Evolutionary conservation across 2,797 vertebrate species (phyloP).

Genomic region (Macropus fuliginosus): DNA sequence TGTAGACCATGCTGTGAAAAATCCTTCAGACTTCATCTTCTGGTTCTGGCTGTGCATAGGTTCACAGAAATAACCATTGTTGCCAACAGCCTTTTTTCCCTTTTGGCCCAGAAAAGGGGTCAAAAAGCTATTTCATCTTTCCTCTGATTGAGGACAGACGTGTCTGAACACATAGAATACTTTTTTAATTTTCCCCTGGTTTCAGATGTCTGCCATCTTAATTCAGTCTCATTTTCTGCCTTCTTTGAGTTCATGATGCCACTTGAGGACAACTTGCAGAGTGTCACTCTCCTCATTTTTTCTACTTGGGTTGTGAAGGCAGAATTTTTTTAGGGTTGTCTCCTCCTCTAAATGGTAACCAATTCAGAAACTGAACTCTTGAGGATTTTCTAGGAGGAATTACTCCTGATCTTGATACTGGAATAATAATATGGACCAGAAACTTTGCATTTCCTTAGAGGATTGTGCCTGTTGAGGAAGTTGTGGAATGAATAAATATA

Average conservation of each 20-base stretch:
- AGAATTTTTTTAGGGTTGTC: background rate
- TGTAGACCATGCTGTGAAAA: background rate
- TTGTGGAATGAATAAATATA: background rate
- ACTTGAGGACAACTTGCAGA: background rate
- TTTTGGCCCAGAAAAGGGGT: slow-evolving; percentile 8
- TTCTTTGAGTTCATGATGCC: background rate
- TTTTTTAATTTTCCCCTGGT: background rate
- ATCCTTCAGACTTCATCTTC: background rate
- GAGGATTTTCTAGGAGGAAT: background rate
- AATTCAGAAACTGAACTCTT: background rate
- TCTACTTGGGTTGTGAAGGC: background rate
- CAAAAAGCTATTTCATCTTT: background rate
- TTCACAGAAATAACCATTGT: background rate
- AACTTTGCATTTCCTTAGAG: background rate
- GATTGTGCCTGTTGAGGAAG: background rate
- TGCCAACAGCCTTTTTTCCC: background rate
- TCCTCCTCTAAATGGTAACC: background rate
- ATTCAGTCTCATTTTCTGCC: background rate
- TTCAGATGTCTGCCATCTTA: background rate
- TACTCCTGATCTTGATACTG: background rate
- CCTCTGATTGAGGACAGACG: background rate
- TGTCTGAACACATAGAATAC: background rate
- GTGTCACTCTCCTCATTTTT: background rate
- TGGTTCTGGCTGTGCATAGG: slow-evolving; percentile 9
- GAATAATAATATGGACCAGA: background rate